These are phyloP conservation scores for Cichlasoma orientale DNA, from an alignment of 2,797 vertebrate species.

Conservation along the genomic window DNA sequence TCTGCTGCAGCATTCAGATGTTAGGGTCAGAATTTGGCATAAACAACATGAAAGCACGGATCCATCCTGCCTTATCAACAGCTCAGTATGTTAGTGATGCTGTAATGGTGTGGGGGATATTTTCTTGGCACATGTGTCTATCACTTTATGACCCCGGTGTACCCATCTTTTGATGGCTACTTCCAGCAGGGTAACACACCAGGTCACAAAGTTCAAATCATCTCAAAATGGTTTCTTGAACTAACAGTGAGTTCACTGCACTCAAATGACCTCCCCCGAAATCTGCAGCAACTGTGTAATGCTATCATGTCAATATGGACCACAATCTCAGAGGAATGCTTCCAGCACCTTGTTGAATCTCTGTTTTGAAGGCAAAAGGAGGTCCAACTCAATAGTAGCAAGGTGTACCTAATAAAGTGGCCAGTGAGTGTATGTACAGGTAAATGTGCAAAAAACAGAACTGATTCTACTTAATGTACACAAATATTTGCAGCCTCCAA, in stretches of 20 bases:
- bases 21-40: background rate
- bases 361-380: background rate
- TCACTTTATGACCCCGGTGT: too few species aligned
- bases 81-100: too few species aligned
- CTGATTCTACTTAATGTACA: accelerated
- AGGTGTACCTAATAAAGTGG: background rate
- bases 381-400: background rate
- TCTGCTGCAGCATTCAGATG: background rate
- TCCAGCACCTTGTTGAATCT: background rate
- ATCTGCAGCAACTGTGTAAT: background rate
- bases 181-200: too few species aligned
- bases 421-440: background rate
- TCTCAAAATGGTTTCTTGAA: too few species aligned
- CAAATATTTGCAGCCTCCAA: background rate
- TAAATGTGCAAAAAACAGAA: background rate
- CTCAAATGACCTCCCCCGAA: background rate
- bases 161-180: too few species aligned
- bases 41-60: too few species aligned
- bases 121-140: background rate
- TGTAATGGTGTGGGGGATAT: background rate
- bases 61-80: too few species aligned
- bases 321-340: background rate
- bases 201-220: too few species aligned
- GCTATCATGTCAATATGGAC: background rate
- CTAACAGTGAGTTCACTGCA: too few species aligned